Conservation (phyloP, 2,797 vertebrate genomes). For the Anguilla megastoma region DNA sequence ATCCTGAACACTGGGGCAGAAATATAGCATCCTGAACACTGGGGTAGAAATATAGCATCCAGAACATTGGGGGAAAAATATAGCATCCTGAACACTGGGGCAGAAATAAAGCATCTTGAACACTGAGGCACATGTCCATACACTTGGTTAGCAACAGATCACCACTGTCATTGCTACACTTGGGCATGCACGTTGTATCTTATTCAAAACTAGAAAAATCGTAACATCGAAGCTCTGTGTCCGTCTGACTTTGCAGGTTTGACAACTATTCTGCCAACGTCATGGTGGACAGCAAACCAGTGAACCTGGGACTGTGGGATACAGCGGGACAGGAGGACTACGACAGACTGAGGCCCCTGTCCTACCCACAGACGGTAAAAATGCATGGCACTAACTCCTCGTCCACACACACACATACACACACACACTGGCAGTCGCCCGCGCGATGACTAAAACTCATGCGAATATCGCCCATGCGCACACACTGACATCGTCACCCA, state of each 20-base stretch:
- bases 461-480: background rate
- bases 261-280: conserved; percentile 90
- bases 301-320: conserved; percentile 87
- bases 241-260: conserved; percentile 68
- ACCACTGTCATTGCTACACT: background rate
- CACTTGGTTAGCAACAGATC: background rate
- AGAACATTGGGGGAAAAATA: background rate
- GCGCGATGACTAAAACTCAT: background rate
- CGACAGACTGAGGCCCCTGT: conserved; percentile 82
- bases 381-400: background rate
- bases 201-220: background rate
- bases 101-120: background rate
- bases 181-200: background rate
- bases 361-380: conserved; percentile 83
- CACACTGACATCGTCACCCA: background rate
- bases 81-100: background rate
- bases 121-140: background rate
- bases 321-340: conserved; percentile 88
- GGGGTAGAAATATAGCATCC: background rate
- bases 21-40: background rate
- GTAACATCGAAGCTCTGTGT: background rate
- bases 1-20: background rate
- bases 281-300: conserved; percentile 90
- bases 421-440: background rate
- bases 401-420: background rate